Evolutionary conservation across 2,888 invertebrate species (phyloP).

Genomic region (Gordius sp.): DNA sequence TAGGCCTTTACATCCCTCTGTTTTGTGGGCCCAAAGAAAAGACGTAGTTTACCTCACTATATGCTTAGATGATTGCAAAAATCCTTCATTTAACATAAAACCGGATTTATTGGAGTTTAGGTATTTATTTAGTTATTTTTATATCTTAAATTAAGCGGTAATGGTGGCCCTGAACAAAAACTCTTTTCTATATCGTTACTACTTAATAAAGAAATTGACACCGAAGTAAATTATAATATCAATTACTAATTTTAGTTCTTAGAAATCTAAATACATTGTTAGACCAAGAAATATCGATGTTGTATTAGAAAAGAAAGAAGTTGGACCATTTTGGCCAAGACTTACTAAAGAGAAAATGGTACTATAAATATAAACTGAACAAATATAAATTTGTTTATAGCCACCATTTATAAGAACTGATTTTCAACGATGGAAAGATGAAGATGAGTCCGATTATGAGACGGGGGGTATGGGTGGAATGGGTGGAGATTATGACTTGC

Average conservation of each 20-base stretch:
- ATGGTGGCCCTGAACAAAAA: constrained; percentile 18
- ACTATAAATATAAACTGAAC: constrained; percentile 32
- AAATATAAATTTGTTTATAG: background rate
- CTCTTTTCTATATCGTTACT: constrained; percentile 15
- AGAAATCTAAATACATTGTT: constrained; percentile 26
- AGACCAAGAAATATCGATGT: constrained; percentile 26
- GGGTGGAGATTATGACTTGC: constrained; percentile 1
- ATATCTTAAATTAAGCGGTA: constrained; percentile 18
- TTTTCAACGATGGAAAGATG: constrained; percentile 90
- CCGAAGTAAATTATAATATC: constrained; percentile 15
- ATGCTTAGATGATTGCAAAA: constrained; percentile 60
- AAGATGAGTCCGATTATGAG: constrained; percentile 57
- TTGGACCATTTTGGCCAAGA: constrained; percentile 30
- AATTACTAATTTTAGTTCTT: constrained; percentile 20
- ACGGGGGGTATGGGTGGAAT: constrained; percentile 16
- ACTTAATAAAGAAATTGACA: constrained; percentile 18
- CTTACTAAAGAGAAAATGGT: constrained; percentile 32
- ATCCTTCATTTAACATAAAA: constrained; percentile 48
- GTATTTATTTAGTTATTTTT: constrained; percentile 21
- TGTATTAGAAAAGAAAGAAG: constrained; percentile 29
- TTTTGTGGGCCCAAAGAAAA: constrained; percentile 73
- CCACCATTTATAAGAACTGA: constrained; percentile 62
- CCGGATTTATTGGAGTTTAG: constrained; percentile 44
- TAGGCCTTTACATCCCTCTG: constrained; percentile 37
- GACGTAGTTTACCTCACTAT: constrained; percentile 57